phyloP scores from a whole-genome alignment of 2,888 invertebrate genomes.

The Hydriomena furcata region DNA sequence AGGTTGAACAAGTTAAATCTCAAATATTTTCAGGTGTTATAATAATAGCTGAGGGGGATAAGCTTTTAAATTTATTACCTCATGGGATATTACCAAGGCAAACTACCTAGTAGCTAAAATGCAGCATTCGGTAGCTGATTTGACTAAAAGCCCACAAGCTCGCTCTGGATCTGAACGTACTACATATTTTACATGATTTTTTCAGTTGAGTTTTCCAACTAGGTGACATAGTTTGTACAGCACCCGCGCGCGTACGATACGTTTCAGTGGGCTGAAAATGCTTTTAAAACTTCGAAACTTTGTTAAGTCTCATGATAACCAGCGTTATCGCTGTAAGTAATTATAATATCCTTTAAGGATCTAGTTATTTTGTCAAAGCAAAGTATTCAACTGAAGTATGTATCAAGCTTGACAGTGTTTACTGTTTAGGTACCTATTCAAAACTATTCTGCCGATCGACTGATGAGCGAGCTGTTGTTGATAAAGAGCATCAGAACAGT shows the following conservation, averaged over 20 bases:
- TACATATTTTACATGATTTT: slow-evolving; percentile 10
- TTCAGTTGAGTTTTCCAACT: slow-evolving; percentile 25
- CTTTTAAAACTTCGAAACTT: slow-evolving; percentile 15
- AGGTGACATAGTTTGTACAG: slow-evolving; percentile 22
- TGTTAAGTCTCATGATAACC: not conserved
- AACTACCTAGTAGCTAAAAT: slow-evolving; percentile 31
- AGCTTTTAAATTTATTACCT: slow-evolving; percentile 36
- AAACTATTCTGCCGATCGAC: too few relatives aligned
- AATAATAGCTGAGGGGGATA: slow-evolving; percentile 4
- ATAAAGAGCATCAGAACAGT: too few relatives aligned
- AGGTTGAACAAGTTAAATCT: slow-evolving; percentile 13
- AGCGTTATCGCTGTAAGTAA: too few relatives aligned
- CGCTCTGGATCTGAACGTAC: slow-evolving; percentile 10
- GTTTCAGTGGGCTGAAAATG: slow-evolving; percentile 15
- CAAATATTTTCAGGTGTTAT: slow-evolving; percentile 7
- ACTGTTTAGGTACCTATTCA: too few relatives aligned
- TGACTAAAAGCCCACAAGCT: slow-evolving; percentile 38
- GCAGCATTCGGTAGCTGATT: slow-evolving; percentile 32
- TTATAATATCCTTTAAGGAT: too few relatives aligned
- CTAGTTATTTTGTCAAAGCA: too few relatives aligned
- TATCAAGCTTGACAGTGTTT: too few relatives aligned
- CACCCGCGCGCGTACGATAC: not conserved
- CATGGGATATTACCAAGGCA: slow-evolving; percentile 33
- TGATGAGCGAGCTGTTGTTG: too few relatives aligned
- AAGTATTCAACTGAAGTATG: too few relatives aligned